Evolutionary conservation across 2,888 invertebrate species (phyloP), one percentile per base, ranked within the genome.

Genomic region (Xylota segnis): DNA sequence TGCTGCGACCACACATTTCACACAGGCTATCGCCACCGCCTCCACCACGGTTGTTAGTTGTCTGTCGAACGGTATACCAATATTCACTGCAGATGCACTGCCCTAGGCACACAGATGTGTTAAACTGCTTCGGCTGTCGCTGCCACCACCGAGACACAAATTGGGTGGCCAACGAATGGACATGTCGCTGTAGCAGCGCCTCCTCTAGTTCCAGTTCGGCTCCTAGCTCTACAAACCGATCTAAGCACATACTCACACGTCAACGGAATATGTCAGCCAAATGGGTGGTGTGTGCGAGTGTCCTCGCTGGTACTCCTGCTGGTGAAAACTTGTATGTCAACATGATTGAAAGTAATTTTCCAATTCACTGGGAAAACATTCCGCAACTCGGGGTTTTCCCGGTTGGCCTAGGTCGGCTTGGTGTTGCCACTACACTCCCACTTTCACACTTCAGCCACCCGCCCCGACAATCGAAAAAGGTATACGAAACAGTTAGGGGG

Each of bases 281-380:
- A 29, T 37, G 40, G 3, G 4, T 61, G 50, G 2, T 72, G 72
- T 59, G 34, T 37, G 71, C 40, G 10, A 2, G 23, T 23, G 23
- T 23, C 23, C 1, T 23, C 2, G 3, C 2, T 23, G 23, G 2
- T 23, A 3, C 23, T 23, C 23, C 27, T 54, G 61, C 23, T 82
- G 68, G 14, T 82, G 75, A 75, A 82, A 79, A 75, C 50, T 71
- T 70, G 66, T 75, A 75, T 63, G 88, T 89, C 89, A 89, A 88
- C 88, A 88, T 87, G 87, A 89, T 88, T 88, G 87, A 88, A 87
- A 87, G 88, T 87, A 89, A 89, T 89, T 89, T 89, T 88, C 89
- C 89, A 87, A 88, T 86, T 88, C 89, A 88, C 78, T 88, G 88
- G 84, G 82, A 86, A 87, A 87, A 88, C 82, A 82, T 75, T 47